Evolutionary conservation across 37 sponge, comb jelly and placozoan genomes (phyloP).

Genomic region (Chondrilla cf. caribensis): DNA sequence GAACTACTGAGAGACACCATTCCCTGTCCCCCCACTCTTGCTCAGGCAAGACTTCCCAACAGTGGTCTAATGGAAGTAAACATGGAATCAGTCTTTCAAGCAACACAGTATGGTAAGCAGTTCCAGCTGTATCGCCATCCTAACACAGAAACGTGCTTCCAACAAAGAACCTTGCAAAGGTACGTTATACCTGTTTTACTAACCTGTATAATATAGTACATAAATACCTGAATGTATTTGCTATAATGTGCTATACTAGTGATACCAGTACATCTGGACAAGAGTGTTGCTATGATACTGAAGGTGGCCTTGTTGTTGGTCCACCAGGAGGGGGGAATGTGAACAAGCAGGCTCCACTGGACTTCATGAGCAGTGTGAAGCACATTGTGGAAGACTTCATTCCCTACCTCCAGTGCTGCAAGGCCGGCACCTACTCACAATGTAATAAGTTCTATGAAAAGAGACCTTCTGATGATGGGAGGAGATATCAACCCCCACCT

Average conservation of each 20-base stretch:
- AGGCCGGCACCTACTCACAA: constrained; percentile 24
- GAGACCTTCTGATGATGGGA: constrained; percentile 48
- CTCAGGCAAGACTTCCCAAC: constrained; percentile 21
- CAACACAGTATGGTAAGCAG: background rate
- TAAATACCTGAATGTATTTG: too few relatives aligned
- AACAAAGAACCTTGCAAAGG: background rate
- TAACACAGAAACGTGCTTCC: background rate
- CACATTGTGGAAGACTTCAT: constrained; percentile 35
- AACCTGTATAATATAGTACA: too few relatives aligned
- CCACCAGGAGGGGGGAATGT: constrained; percentile 52
- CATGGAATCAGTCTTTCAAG: background rate
- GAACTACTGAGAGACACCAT: too few relatives aligned
- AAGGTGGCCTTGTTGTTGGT: constrained; percentile 36
- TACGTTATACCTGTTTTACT: background rate
- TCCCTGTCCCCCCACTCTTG: constrained; percentile 33
- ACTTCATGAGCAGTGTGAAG: background rate
- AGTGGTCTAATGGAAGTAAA: constrained; percentile 16
- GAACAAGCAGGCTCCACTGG: background rate
- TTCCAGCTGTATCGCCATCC: background rate
- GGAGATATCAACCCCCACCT: constrained; percentile 22
- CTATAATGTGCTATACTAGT: too few relatives aligned
- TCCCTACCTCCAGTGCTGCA: constrained; percentile 48
- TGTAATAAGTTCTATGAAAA: constrained; percentile 44
- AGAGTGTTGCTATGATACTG: constrained; percentile 52
- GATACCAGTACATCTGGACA: constrained; percentile 22